phyloP scores from a whole-genome alignment of 1,140 invertebrate species.

The Notospermus geniculatus region DNA sequence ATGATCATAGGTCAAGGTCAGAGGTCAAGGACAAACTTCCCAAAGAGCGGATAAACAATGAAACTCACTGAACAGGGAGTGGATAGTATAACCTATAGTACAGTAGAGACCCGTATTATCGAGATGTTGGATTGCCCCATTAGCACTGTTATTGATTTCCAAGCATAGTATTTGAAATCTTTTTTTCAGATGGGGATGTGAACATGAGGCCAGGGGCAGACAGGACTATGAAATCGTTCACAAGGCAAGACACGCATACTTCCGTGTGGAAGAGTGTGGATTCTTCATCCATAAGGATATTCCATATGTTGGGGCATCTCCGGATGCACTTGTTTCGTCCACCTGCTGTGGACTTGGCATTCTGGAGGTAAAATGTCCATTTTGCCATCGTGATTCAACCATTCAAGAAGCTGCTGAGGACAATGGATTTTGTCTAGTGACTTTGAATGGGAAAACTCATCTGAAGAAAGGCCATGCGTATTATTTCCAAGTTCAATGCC shows the following conservation, averaged over 20 bases:
- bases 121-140: too few relatives aligned
- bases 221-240: slow-evolving; percentile 3
- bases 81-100: too few relatives aligned
- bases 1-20: too few relatives aligned
- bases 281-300: slow-evolving; percentile 20
- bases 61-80: too few relatives aligned
- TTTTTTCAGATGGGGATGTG: slow-evolving; percentile 25
- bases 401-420: neutral
- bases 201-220: slow-evolving; percentile 21
- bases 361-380: slow-evolving; percentile 30
- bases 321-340: slow-evolving; percentile 24
- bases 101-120: too few relatives aligned
- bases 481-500: slow-evolving; percentile 21
- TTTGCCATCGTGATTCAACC: slow-evolving; percentile 11
- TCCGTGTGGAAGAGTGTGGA: slow-evolving; percentile 22
- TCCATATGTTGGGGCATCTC: slow-evolving; percentile 26
- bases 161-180: too few relatives aligned
- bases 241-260: slow-evolving; percentile 14
- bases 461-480: slow-evolving; percentile 12
- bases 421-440: slow-evolving; percentile 2
- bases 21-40: too few relatives aligned
- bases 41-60: too few relatives aligned
- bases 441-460: neutral
- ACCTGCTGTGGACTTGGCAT: slow-evolving; percentile 23
- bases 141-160: too few relatives aligned